Base-by-base conservation (phyloP, 2,888 invertebrate species). In the Trichopoda pennipes region DNA sequence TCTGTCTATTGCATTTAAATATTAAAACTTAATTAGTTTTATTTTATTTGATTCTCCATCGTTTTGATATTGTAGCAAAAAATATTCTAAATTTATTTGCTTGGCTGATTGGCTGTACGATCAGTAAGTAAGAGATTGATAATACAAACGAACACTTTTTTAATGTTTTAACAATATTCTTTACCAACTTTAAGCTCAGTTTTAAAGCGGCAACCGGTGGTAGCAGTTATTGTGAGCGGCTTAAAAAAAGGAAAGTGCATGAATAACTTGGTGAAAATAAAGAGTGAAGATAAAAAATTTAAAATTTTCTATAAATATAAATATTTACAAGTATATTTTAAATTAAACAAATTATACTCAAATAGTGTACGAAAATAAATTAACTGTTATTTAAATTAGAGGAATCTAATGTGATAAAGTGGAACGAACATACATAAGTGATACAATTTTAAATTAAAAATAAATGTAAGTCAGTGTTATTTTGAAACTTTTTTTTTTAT, bases 191-290 rank as follows among this genome's bases (percentile, higher is more conserved):
- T 49, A 86, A 89, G 88, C 86, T 89, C 87, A 89, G 89, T 89
- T 88, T 86, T 86, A 87, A 87, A 86, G 88, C 86, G 87, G 84
- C 88, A 79, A 86, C 86, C 86, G 84, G 85, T 86, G 86, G 64
- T 85, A 85, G 82, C 86, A 85, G 89, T 88, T 86, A 88, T 86
- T 84, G 72, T 56, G 56, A 81, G 78, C 83, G 85, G 84, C 72
- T 77, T 47, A 74, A 76, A 68, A 60, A 56, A 44, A n/a, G 14
- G 35, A 44, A 44, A 44, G 6, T 16, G 2, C 9, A n/a, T n/a
- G 10, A 49, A 17, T 63, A 61, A 28, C 10, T 42, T 3, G 12
- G 32, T n/a, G 49, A 56, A 81, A 51, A 73, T 42, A 19, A 63
- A 49, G 51, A 44, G 23, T 16, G 12, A 64, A 51, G 32, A 66